These are phyloP conservation scores for Stratiolaelaps scimitus DNA, from an alignment of 1,140 invertebrate genomes.

Conservation along the genomic window DNA sequence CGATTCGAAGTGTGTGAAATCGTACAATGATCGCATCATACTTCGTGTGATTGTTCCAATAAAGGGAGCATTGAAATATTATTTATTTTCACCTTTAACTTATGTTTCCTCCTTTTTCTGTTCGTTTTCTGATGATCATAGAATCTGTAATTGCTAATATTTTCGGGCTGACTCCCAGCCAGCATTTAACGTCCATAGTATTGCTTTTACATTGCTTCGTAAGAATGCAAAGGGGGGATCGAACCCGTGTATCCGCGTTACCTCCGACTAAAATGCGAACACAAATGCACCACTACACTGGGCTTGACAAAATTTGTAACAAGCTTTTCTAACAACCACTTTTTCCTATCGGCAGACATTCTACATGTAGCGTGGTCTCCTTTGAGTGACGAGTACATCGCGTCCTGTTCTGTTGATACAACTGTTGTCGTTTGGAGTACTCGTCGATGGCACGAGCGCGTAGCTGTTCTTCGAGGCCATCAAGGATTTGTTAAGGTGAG, in stretches of 20 bases:
- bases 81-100: no score
- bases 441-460: slow-evolving; percentile 60
- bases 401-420: slow-evolving; percentile 91
- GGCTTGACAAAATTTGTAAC: no score
- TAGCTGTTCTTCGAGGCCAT: slow-evolving; percentile 61
- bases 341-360: slow-evolving; percentile 52
- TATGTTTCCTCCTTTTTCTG: no score
- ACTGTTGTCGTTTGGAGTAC: slow-evolving; percentile 91
- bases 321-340: no score
- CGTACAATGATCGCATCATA: no score
- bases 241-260: no score
- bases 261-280: no score
- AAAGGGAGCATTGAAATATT: no score
- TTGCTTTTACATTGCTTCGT: slow-evolving; percentile 30
- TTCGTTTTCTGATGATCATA: neutral
- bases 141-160: slow-evolving; percentile 6
- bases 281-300: no score
- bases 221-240: no score
- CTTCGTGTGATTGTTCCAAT: no score
- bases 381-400: slow-evolving; percentile 67
- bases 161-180: slow-evolving; percentile 26
- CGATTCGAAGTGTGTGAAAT: neutral
- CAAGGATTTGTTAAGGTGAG: slow-evolving; percentile 67
- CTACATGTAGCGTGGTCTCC: slow-evolving; percentile 91
- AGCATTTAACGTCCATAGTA: no score